Base-by-base conservation (phyloP, 2,113 vertebrate species). In the Pterocles burchelli region DNA sequence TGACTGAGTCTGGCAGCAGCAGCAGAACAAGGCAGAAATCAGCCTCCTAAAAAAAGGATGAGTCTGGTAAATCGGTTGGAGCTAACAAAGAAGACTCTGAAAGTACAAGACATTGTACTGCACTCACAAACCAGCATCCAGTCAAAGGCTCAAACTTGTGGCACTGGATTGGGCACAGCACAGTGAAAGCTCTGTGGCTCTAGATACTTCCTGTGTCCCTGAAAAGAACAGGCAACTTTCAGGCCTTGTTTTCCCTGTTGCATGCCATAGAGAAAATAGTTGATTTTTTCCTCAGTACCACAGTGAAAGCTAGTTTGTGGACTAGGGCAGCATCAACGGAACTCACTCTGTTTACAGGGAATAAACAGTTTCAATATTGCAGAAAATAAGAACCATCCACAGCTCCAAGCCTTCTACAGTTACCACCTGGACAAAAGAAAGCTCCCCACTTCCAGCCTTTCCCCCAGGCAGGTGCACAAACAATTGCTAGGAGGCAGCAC, bases 71-170 rank as follows among this genome's bases (percentile, higher is more conserved):
- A 66, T 52, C 0, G 1, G 10, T 7, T 52, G 26, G 31, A 65
- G 17, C 46, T 80, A 74, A 45, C 15, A 33, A 55, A 83, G 21
- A 58, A 28, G 74, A 24, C 13, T 38, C 34, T 38, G 15, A 31
- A 78, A 85, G 57, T 13, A 33, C 22, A 63, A 70, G n/a, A 46
- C 2, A 2, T 13, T 36, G 5, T 17, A 72, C 46, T 16, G 31
- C 22, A 72, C 5, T 6, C 14, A 52, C 2, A 70, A 22, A 54
- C 4, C 8, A 65, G 29, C 5, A 67, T 2, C 10, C 29, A 59
- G 29, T 11, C 0, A 3, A 29, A 52, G 41, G 33, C 13, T 2
- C 3, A 22, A 22, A 55, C 19, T 11, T 66, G 31, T 1, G 20
- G 43, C 72, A 89, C 33, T 55, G 34, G 31, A 61, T 24, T 65